Percentiles rank a stretch among this genome's conserved stretches.
These are phyloP conservation scores for Microvelia longipes DNA, from an alignment of 1,140 invertebrate species.

Conservation along the genomic window DNA sequence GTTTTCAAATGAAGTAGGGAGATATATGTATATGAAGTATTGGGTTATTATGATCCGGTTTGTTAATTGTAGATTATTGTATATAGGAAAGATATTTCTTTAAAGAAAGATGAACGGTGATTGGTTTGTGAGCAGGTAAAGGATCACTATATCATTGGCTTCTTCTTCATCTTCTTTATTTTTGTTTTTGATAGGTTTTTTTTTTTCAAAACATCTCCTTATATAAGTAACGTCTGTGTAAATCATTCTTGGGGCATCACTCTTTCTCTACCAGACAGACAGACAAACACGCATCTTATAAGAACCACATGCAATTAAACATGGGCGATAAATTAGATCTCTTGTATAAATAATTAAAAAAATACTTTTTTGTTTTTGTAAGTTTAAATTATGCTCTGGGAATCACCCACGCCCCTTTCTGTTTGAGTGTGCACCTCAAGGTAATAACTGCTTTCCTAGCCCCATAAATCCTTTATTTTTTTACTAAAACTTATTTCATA, in stretches of 20 bases:
- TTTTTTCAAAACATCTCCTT: too few relatives aligned
- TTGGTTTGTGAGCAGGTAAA: not conserved
- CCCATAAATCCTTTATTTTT: not conserved
- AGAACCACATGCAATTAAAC: not conserved
- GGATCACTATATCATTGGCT: not conserved
- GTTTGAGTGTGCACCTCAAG: not conserved
- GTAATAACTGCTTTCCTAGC: not conserved
- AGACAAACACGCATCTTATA: not conserved
- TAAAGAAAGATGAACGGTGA: not conserved
- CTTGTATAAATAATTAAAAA: not conserved
- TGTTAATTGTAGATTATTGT: not conserved
- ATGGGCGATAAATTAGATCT: not conserved
- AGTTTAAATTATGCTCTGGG: not conserved
- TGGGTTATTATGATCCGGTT: not conserved
- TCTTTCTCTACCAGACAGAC: not conserved
- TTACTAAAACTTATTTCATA: too few relatives aligned
- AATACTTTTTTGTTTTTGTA: too few relatives aligned
- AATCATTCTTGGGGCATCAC: not conserved
- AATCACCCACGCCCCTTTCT: not conserved
- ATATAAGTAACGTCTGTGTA: not conserved
- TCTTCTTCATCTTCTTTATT: too few relatives aligned
- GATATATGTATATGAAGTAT: not conserved
- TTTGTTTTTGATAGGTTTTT: too few relatives aligned
- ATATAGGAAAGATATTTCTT: not conserved
- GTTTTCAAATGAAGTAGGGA: not conserved